Percentiles rank a stretch among this genome's conserved stretches.
These are phyloP conservation scores for Chirona hameri DNA, from an alignment of 2,888 invertebrate species.

Conservation along the genomic window DNA sequence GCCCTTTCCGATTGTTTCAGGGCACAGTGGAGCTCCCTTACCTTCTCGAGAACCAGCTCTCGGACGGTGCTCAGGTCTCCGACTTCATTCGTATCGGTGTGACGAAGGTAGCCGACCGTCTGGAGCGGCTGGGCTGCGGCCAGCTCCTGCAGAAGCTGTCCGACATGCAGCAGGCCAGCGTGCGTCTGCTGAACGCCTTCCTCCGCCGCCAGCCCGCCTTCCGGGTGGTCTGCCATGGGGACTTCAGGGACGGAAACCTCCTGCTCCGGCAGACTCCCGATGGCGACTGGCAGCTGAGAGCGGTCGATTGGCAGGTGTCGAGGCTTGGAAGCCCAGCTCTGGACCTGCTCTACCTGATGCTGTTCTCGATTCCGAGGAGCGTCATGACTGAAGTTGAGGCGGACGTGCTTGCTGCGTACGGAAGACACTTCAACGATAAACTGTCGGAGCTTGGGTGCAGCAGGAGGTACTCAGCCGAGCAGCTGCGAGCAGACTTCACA, in stretches of 20 bases:
- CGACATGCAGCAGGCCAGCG: background rate
- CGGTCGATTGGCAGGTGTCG: constrained; percentile 8
- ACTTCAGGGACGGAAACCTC: constrained; percentile 24
- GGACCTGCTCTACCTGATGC: constrained; percentile 26
- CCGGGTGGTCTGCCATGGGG: constrained; percentile 26
- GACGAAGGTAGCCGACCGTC: background rate
- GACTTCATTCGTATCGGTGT: background rate
- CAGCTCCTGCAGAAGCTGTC: background rate
- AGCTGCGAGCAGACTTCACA: background rate
- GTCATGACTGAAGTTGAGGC: background rate
- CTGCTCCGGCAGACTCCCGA: background rate
- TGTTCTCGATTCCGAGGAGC: constrained; percentile 1
- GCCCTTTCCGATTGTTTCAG: background rate
- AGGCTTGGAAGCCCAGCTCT: background rate
- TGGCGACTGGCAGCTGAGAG: constrained; percentile 23
- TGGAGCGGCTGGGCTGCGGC: background rate
- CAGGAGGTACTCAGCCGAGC: background rate
- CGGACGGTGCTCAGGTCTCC: background rate
- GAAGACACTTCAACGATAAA: constrained; percentile 7
- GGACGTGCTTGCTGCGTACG: background rate
- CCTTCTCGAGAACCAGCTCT: background rate
- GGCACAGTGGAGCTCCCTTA: background rate
- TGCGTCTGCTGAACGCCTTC: background rate
- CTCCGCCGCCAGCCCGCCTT: background rate
- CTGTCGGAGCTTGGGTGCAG: background rate